These are phyloP conservation scores for Actinopyga echinites DNA, from an alignment of 53 echinoderm and acorn worm genomes.

Conservation along the genomic window DNA sequence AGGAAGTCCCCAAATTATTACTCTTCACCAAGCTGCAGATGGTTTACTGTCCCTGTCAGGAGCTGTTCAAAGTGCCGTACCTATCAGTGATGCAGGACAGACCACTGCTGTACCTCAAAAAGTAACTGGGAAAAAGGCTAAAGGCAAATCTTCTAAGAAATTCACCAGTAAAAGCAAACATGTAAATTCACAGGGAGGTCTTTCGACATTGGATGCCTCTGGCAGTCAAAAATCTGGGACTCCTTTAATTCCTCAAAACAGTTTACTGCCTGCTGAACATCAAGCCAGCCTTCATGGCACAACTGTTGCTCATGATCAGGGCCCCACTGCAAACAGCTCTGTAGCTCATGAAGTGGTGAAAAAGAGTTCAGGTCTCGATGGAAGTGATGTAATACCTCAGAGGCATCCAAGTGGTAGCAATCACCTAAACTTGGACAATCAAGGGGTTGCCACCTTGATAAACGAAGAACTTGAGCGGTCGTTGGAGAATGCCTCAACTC, in stretches of 20 bases:
- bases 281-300: neutral
- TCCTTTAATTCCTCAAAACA: neutral
- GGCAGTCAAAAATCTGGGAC: neutral
- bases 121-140: no score
- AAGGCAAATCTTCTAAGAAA: no score
- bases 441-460: neutral
- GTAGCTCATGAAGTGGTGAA: neutral
- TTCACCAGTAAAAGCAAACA: no score
- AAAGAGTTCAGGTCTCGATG: no score
- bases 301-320: neutral
- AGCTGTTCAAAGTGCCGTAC: neutral
- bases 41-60: slow-evolving; percentile 2
- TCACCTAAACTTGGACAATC: slow-evolving; percentile 13
- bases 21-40: slow-evolving; percentile 18
- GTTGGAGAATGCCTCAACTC: slow-evolving; percentile 14
- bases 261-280: neutral
- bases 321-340: neutral
- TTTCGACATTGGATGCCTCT: no score
- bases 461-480: slow-evolving; percentile 15
- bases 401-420: neutral
- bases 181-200: no score
- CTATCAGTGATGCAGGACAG: neutral
- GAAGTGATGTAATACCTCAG: no score
- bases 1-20: neutral
- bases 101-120: neutral